Evolutionary conservation across 2,113 vertebrate species (phyloP).

Genomic region (Sus scrofa): DNA sequence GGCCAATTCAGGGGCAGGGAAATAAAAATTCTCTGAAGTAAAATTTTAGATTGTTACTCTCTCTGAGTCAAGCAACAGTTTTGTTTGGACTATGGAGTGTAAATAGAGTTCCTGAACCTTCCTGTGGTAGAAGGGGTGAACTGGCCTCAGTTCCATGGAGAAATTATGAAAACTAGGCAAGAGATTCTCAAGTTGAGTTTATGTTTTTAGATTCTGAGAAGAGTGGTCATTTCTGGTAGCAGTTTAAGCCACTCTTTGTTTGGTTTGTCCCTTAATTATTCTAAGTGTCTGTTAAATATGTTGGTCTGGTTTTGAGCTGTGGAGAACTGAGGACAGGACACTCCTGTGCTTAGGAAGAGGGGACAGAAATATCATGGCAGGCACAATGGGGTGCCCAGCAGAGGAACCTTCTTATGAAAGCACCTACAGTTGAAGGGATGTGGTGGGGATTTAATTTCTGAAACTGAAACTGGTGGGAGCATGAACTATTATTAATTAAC

Average conservation of each 20-base stretch:
- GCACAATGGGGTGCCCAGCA: background rate
- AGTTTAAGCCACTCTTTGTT: background rate
- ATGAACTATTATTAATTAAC: background rate
- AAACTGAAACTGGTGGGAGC: background rate
- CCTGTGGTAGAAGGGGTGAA: background rate
- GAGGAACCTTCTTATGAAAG: background rate
- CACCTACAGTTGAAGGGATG: background rate
- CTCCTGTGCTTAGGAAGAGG: background rate
- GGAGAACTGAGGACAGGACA: background rate
- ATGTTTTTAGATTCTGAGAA: constrained; percentile 11
- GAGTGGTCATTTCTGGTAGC: background rate
- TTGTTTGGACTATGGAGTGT: background rate
- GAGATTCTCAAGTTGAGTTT: background rate
- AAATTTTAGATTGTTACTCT: background rate
- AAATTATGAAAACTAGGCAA: background rate
- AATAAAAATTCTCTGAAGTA: background rate
- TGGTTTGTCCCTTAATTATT: background rate
- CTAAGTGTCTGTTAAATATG: background rate
- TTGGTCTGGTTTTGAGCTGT: background rate
- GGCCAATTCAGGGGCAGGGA: background rate
- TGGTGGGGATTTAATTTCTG: background rate
- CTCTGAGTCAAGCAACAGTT: background rate
- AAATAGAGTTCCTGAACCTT: background rate
- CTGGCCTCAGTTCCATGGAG: background rate
- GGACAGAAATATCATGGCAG: background rate